Base-by-base conservation (phyloP, 1,140 invertebrate genomes). In the Drosophila nasuta region DNA sequence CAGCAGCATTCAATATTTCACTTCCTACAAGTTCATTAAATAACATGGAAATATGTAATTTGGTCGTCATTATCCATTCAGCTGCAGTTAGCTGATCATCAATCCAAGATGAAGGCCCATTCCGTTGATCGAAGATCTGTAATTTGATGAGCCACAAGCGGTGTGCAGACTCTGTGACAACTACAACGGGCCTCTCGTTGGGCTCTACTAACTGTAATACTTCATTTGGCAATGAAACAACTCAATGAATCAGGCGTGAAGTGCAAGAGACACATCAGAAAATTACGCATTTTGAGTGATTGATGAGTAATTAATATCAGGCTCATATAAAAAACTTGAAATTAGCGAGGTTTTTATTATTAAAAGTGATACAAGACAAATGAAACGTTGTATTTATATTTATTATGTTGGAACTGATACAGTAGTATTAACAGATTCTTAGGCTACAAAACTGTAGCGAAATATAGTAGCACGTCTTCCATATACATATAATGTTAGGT, bases 1-100 rank as follows among this genome's bases (percentile, higher is more conserved):
- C 41, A 56, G 58, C 48, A 56, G 20, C 28, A 66, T 46, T 59
- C 6, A 46, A 46, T 68, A 13, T 56, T 74, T 62, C 43, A 65
- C 77, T 88, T 89, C 83, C 83, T 83, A 54, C 57, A 73, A 75
- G 28, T 17, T 30, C 51, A 83, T 74, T 71, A 64, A 87, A 69
- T 82, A 76, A 43, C 68, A 71, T 87, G 79, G 63, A 87, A 87
- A 77, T 76, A 52, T 74, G 46, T 56, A 17, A 15, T 65, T 49
- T 63, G n/a, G 3, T 30, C 15, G 28, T 38, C 41, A 35, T 51
- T 51, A 30, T 60, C 15, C 41, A 30, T 60, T 10, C 41, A 46
- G 49, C 60, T 66, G 65, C 72, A 75, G 82, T 81, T 85, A 75
- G 82, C 49, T 65, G 49, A 62, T 68, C 51, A 51, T 77, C 64